Evolutionary conservation across 2,888 invertebrate species (phyloP).

Genomic region (Eilema sororculum): DNA sequence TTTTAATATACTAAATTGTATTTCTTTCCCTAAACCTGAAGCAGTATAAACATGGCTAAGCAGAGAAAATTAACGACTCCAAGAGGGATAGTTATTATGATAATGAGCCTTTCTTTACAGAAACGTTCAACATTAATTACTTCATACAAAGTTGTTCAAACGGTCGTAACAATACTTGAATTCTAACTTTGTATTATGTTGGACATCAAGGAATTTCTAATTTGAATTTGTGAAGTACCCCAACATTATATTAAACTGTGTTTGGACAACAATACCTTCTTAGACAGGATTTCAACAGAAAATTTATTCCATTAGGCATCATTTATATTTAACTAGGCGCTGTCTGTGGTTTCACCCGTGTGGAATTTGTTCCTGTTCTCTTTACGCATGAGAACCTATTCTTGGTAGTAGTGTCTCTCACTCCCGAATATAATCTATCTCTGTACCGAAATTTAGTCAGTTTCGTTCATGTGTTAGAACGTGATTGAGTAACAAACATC

Average conservation of each 20-base stretch:
- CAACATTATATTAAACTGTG: neutral
- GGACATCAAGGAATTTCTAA: constrained; percentile 1
- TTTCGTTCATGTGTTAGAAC: no score
- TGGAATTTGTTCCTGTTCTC: no score
- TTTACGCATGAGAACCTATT: no score
- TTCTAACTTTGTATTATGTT: constrained; percentile 4
- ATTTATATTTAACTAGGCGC: no score
- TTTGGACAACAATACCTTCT: neutral
- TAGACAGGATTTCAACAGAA: no score
- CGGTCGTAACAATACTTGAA: neutral
- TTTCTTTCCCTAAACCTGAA: no score
- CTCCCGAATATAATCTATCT: no score
- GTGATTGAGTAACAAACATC: no score
- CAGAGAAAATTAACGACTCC: neutral
- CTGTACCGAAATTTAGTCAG: no score
- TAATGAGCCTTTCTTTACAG: neutral
- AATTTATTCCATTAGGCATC: no score
- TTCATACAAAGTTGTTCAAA: neutral
- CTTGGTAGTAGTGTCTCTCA: no score
- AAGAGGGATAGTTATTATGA: neutral
- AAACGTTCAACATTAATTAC: neutral
- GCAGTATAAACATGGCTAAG: neutral
- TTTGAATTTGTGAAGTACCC: neutral
- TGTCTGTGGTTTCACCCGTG: no score
- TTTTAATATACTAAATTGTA: neutral